Conservation (phyloP, 2,797 vertebrate genomes). For the Lepus townsendii region DNA sequence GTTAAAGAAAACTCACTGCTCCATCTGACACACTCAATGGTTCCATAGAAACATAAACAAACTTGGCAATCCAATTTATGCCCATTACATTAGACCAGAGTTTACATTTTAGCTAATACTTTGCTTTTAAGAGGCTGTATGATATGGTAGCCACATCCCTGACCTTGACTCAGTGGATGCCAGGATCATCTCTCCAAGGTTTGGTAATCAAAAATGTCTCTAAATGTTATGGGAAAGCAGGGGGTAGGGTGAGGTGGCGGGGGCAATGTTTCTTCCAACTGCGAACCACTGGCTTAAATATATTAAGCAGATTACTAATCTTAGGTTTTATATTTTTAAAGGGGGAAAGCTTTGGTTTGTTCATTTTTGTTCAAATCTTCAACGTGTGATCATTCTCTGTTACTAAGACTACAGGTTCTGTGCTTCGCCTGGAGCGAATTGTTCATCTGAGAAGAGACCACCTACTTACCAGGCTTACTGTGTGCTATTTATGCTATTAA, state of each 20-base stretch:
- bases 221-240: neutral
- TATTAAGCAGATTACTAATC: slow-evolving; percentile 42
- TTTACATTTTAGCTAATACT: slow-evolving; percentile 41
- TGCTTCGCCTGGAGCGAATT: slow-evolving; percentile 34
- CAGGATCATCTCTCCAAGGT: slow-evolving; percentile 23
- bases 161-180: neutral
- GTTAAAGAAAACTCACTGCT: slow-evolving; percentile 54
- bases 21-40: slow-evolving; percentile 22
- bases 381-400: slow-evolving; percentile 43
- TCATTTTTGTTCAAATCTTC: slow-evolving; percentile 45
- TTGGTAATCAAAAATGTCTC: slow-evolving; percentile 23
- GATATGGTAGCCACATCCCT: neutral
- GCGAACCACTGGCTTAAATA: slow-evolving; percentile 12
- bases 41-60: slow-evolving; percentile 55
- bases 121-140: neutral
- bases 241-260: too few relatives aligned
- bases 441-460: slow-evolving; percentile 31
- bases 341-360: slow-evolving; percentile 54
- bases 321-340: slow-evolving; percentile 63
- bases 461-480: slow-evolving; percentile 19
- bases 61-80: slow-evolving; percentile 46
- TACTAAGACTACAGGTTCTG: slow-evolving; percentile 55
- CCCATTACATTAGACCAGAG: neutral
- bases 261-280: neutral
- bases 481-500: slow-evolving; percentile 48